Percentiles rank a stretch among this genome's conserved stretches.
These are phyloP conservation scores for Simalia tracyae DNA, from an alignment of 2,797 vertebrate genomes.

Conservation along the genomic window DNA sequence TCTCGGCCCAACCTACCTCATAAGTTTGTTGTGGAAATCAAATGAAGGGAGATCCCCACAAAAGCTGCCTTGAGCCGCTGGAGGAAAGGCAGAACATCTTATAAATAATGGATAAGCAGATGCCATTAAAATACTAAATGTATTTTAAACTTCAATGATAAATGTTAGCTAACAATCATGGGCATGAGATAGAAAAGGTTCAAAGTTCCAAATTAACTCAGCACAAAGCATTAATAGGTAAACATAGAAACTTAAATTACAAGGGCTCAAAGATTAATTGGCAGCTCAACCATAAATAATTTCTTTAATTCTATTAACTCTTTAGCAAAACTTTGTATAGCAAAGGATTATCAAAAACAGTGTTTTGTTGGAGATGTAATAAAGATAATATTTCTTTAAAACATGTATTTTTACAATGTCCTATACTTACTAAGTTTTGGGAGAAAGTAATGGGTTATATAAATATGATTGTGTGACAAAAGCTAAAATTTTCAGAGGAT, in stretches of 20 bases:
- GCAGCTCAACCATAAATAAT: not conserved
- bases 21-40: not conserved
- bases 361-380: too few species aligned
- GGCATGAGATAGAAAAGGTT: conserved; percentile 32
- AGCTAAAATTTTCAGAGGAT: too few species aligned
- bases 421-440: too few species aligned
- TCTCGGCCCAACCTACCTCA: not conserved
- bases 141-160: not conserved
- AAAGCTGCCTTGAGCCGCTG: not conserved
- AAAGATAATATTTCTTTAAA: too few species aligned
- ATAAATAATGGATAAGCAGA: conserved; percentile 28
- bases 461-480: too few species aligned
- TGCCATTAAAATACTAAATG: conserved; percentile 19
- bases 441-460: too few species aligned
- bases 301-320: not conserved
- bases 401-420: too few species aligned
- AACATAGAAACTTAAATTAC: conserved; percentile 22
- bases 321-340: conserved; percentile 8
- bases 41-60: not conserved
- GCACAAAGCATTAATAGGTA: conserved; percentile 31
- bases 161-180: conserved; percentile 36
- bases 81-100: not conserved
- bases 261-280: conserved; percentile 45
- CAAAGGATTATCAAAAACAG: too few species aligned
- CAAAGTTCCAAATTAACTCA: conserved; percentile 46